phyloP scores from a whole-genome alignment of 2,797 vertebrate genomes.

The Parauchenoglanis punctatus region DNA sequence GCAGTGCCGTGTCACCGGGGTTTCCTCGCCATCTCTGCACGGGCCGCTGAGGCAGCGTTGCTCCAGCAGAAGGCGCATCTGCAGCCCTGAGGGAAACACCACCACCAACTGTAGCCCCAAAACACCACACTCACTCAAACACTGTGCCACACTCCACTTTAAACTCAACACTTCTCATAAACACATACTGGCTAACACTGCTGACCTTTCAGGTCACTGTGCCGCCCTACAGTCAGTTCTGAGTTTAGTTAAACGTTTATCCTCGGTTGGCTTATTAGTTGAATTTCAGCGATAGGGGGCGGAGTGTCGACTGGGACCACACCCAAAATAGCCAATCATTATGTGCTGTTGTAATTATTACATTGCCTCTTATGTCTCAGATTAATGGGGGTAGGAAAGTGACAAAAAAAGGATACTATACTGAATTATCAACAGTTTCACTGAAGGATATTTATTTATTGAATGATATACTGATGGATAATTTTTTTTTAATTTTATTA shows the following conservation, averaged over 20 bases:
- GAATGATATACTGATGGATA: background rate
- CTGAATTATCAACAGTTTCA: background rate
- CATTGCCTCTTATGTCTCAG: background rate
- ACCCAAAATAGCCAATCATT: slow-evolving; percentile 42
- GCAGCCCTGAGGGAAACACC: slow-evolving; percentile 55
- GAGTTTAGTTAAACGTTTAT: slow-evolving; percentile 12
- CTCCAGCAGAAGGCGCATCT: slow-evolving; percentile 73
- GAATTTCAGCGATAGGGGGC: slow-evolving; percentile 69
- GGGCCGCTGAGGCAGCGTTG: slow-evolving; percentile 87
- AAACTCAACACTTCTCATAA: background rate
- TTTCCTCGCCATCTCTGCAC: slow-evolving; percentile 99
- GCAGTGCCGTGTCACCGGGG: slow-evolving; percentile 99
- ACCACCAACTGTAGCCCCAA: slow-evolving; percentile 44
- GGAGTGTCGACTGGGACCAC: slow-evolving; percentile 68
- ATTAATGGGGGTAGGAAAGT: background rate
- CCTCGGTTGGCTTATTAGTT: background rate
- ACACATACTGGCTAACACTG: background rate
- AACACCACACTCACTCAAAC: slow-evolving; percentile 26
- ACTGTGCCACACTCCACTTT: background rate
- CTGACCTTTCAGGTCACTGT: background rate
- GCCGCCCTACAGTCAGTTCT: background rate
- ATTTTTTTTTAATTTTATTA: background rate
- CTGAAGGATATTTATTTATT: background rate
- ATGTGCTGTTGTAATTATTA: background rate
- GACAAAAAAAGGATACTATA: no score